phyloP scores from a whole-genome alignment of 1,140 invertebrate species.

The Zaprionus kolodkinae region DNA sequence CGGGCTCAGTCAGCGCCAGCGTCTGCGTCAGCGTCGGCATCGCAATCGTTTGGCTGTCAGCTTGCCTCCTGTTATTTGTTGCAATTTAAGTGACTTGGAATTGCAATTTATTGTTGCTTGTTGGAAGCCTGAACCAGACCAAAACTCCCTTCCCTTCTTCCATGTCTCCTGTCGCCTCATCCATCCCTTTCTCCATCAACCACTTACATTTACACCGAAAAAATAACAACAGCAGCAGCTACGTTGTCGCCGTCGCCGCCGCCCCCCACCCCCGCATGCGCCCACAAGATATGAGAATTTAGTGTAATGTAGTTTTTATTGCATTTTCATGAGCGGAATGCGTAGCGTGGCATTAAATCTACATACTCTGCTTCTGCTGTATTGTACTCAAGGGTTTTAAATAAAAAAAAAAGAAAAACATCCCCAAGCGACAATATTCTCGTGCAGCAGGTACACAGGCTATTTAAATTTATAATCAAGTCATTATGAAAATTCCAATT shows the following conservation, averaged over 20 bases:
- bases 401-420: neutral
- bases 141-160: neutral
- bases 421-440: neutral
- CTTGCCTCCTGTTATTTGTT: slow-evolving; percentile 77
- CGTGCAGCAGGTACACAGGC: neutral
- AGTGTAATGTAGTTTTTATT: slow-evolving; percentile 78
- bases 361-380: slow-evolving; percentile 41
- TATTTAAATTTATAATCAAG: neutral
- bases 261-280: neutral
- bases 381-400: neutral
- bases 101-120: slow-evolving; percentile 75
- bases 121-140: slow-evolving; percentile 36
- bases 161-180: neutral
- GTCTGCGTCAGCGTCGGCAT: slow-evolving; percentile 61
- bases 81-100: slow-evolving; percentile 82
- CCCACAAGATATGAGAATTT: slow-evolving; percentile 70
- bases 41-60: slow-evolving; percentile 59
- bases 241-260: no score
- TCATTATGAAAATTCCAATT: neutral
- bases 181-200: neutral
- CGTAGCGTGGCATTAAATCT: slow-evolving; percentile 60
- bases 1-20: slow-evolving; percentile 41
- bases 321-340: slow-evolving; percentile 72
- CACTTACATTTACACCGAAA: slow-evolving; percentile 10
- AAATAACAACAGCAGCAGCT: slow-evolving; percentile 6